These are phyloP conservation scores for Dasyornis broadbenti DNA, from an alignment of 2,113 vertebrate species.

Conservation along the genomic window DNA sequence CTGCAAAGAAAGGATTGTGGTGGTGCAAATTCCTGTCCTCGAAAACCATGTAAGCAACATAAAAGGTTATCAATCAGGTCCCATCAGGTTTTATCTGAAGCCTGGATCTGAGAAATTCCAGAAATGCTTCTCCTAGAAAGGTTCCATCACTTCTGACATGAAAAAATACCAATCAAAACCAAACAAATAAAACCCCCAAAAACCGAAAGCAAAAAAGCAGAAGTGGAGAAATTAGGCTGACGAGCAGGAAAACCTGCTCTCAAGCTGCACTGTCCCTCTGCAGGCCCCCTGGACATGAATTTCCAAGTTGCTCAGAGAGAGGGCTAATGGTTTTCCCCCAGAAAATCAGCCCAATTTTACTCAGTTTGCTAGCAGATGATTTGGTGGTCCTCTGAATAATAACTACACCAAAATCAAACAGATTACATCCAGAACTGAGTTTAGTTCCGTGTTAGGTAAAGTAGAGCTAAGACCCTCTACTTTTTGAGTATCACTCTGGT, in stretches of 20 bases:
- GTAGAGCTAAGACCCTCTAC: not conserved
- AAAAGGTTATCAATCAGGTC: not conserved
- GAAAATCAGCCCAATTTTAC: not conserved
- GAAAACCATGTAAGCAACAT: not conserved
- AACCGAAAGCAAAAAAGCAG: not conserved
- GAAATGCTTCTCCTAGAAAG: not conserved
- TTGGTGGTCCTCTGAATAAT: not conserved
- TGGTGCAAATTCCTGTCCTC: not conserved
- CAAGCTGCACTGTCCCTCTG: not conserved
- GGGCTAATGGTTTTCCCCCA: not conserved
- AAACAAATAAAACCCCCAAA: not conserved
- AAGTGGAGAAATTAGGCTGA: not conserved
- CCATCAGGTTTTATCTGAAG: not conserved
- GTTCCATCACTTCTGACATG: rapidly evolving
- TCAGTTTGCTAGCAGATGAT: not conserved
- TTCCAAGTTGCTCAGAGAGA: not conserved
- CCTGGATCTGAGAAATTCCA: not conserved
- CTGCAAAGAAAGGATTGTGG: not conserved
- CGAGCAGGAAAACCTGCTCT: not conserved
- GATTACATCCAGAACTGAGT: not conserved
- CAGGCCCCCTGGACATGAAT: not conserved
- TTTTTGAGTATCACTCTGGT: not conserved
- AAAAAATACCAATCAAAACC: not conserved
- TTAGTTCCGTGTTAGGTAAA: not conserved
- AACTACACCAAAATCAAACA: not conserved